phyloP scores from a whole-genome alignment of 1,140 invertebrate genomes.

The Rhizoglyphus robini region DNA sequence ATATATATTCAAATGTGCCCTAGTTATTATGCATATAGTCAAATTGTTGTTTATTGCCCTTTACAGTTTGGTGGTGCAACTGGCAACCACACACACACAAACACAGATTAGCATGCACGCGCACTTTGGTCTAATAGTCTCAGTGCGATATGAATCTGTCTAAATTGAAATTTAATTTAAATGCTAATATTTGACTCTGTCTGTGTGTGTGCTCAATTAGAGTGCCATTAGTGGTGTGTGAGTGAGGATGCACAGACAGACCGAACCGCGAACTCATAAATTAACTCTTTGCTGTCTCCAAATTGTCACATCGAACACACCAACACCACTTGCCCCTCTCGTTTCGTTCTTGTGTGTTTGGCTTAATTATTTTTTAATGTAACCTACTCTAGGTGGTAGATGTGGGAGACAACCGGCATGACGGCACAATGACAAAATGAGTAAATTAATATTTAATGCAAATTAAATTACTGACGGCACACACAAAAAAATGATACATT shows the following conservation, averaged over 20 bases:
- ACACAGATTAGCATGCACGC: no score
- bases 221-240: neutral
- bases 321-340: neutral
- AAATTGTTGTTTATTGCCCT: no score
- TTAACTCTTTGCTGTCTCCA: no score
- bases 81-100: no score
- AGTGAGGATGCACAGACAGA: neutral
- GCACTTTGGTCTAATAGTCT: no score
- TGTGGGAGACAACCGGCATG: neutral
- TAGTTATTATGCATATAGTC: no score
- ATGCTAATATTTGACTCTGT: neutral
- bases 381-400: neutral
- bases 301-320: no score
- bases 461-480: slow-evolving; percentile 1
- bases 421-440: neutral
- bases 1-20: no score
- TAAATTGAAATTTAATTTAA: neutral
- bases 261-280: no score
- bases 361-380: neutral
- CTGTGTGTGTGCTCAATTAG: neutral
- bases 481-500: neutral
- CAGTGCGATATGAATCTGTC: neutral
- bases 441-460: slow-evolving; percentile 14
- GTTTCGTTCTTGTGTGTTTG: neutral
- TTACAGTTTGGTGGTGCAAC: no score